phyloP scores from a whole-genome alignment of 2,113 vertebrate species.

The Saguinus imperator region DNA sequence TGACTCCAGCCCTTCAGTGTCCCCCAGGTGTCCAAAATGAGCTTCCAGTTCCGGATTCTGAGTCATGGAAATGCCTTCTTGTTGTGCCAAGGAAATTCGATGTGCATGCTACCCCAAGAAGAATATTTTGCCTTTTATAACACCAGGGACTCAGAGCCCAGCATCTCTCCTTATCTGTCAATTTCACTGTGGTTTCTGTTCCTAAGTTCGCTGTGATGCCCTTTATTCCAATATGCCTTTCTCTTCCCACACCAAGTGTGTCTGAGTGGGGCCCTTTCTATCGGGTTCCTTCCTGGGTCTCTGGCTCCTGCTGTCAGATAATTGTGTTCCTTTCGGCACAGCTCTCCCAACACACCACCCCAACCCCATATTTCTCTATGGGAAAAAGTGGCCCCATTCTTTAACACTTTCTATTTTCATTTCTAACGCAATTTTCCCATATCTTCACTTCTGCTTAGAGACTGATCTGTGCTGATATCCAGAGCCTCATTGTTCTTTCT shows the following conservation, averaged over 20 bases:
- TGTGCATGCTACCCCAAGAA: too few species aligned
- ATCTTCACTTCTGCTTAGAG: not conserved
- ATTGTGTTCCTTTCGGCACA: not conserved
- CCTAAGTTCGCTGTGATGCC: not conserved
- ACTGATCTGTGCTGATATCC: not conserved
- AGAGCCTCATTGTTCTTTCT: not conserved
- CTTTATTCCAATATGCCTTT: too few species aligned
- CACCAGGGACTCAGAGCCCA: not conserved
- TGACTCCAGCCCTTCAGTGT: fast-evolving
- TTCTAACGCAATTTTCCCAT: not conserved
- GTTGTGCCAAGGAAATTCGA: not conserved
- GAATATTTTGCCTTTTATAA: not conserved
- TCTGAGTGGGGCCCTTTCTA: not conserved
- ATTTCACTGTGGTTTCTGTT: not conserved
- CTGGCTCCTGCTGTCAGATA: not conserved
- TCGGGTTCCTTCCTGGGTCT: not conserved
- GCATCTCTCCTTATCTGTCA: fast-evolving
- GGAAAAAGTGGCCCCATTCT: not conserved
- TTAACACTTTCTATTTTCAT: not conserved
- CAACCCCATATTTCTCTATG: not conserved
- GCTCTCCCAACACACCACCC: fast-evolving
- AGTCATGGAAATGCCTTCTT: not conserved
- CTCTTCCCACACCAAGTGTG: not conserved
- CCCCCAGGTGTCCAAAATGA: not conserved
- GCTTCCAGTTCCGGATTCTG: not conserved